Percentiles rank a stretch among this genome's conserved stretches.
phyloP scores from a whole-genome alignment of 2,888 invertebrate genomes.

The Apotomis turbidana region DNA sequence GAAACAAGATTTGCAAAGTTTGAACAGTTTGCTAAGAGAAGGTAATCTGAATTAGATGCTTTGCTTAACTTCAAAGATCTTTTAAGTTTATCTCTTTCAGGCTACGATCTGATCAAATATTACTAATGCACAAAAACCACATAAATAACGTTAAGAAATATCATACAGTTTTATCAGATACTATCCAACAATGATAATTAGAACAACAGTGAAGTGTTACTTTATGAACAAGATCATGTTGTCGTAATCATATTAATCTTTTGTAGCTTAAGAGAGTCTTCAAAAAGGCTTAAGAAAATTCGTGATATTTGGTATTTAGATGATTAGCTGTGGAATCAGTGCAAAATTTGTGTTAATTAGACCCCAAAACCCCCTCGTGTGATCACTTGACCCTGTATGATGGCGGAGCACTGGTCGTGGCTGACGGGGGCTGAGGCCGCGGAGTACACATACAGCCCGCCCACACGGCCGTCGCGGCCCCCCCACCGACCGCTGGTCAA shows the following conservation, averaged over 20 bases:
- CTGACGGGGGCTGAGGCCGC: conserved; percentile 68
- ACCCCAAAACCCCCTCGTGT: background rate
- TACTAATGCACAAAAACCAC: too few species aligned
- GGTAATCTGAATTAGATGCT: conserved; percentile 5
- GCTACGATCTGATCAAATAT: background rate
- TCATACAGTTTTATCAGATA: too few species aligned
- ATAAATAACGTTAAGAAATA: too few species aligned
- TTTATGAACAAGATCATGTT: background rate
- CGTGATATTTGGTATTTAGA: too few species aligned
- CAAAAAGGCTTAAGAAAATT: too few species aligned
- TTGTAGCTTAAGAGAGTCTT: too few species aligned
- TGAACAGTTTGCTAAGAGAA: conserved; percentile 19
- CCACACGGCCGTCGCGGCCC: conserved; percentile 70
- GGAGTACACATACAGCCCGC: conserved; percentile 80
- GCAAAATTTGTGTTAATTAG: too few species aligned
- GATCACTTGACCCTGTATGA: conserved; percentile 43
- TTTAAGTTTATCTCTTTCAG: background rate
- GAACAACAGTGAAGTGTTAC: conserved; percentile 11
- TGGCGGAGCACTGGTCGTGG: conserved; percentile 81
- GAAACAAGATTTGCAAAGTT: conserved; percentile 35
- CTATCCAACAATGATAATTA: conserved; percentile 15
- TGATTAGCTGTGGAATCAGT: too few species aligned
- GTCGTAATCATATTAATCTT: too few species aligned
- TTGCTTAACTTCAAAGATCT: background rate
- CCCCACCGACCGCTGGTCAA: conserved; percentile 78